Conservation (phyloP, 2,113 vertebrate genomes). For the Cervus canadensis region DNA sequence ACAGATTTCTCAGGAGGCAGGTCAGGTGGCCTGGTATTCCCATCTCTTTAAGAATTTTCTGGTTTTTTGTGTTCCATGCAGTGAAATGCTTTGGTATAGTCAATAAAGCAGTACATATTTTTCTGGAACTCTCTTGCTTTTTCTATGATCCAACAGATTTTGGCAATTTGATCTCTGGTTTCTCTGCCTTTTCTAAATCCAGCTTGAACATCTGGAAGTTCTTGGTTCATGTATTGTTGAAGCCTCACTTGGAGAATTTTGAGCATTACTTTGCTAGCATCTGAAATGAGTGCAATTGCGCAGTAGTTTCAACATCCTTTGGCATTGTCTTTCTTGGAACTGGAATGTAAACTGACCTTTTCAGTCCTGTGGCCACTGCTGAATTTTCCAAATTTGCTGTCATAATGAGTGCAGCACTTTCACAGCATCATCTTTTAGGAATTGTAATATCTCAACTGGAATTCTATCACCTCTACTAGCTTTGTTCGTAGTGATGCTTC, state of each 20-base stretch:
- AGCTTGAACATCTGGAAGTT: background rate
- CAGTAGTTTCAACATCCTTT: background rate
- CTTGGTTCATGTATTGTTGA: background rate
- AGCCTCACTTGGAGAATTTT: background rate
- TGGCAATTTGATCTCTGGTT: background rate
- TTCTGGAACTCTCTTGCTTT: background rate
- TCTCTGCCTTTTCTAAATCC: background rate
- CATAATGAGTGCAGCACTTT: background rate
- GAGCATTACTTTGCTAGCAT: background rate
- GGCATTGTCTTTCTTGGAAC: background rate
- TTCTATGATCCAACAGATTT: background rate
- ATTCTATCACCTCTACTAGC: background rate
- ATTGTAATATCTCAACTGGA: background rate
- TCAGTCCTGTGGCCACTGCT: background rate
- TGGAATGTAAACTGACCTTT: background rate
- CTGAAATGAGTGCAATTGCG: background rate
- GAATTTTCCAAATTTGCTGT: background rate
- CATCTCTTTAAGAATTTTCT: background rate
- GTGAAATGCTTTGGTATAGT: background rate
- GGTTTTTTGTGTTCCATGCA: background rate
- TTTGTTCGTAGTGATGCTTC: background rate
- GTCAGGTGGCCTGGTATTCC: background rate
- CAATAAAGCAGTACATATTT: background rate
- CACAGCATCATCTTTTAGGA: background rate
- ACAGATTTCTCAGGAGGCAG: background rate